Evolutionary conservation across 1,140 invertebrate genomes (phyloP).

Genomic region (Drosophila ohnishii): DNA sequence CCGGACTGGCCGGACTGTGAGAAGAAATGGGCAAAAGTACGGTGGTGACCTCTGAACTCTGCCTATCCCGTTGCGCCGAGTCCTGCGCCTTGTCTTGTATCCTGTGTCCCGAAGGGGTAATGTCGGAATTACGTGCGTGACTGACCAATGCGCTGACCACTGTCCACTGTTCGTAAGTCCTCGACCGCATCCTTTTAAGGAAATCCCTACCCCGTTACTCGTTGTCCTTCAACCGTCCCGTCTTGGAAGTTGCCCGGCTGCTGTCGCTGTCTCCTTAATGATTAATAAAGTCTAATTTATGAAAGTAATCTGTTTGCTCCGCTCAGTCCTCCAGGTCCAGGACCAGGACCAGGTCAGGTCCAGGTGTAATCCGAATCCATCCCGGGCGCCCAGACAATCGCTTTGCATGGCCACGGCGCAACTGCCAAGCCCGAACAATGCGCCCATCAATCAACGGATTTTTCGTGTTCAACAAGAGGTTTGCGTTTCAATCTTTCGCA

Average conservation of each 20-base stretch:
- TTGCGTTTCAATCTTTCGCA: constrained; percentile 41
- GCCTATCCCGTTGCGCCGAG: constrained; percentile 50
- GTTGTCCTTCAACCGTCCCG: constrained; percentile 68
- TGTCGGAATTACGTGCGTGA: constrained; percentile 73
- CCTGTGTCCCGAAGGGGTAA: constrained; percentile 51
- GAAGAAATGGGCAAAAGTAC: constrained; percentile 78
- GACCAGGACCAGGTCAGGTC: constrained; percentile 21
- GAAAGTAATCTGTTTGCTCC: constrained; percentile 79
- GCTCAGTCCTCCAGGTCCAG: constrained; percentile 19
- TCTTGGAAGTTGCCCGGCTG: constrained; percentile 29
- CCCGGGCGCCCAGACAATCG: constrained; percentile 38
- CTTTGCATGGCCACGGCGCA: constrained; percentile 42
- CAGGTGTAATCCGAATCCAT: constrained; percentile 72
- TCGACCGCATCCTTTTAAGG: constrained; percentile 59
- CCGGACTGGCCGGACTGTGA: constrained; percentile 66
- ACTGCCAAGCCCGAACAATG: constrained; percentile 67
- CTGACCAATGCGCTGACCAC: constrained; percentile 78
- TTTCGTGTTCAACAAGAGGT: constrained; percentile 49
- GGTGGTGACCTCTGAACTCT: constrained; percentile 80
- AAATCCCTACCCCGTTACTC: constrained; percentile 57
- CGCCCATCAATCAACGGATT: constrained; percentile 71
- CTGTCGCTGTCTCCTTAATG: constrained; percentile 69
- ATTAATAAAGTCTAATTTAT: constrained; percentile 82
- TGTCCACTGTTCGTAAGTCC: constrained; percentile 65
- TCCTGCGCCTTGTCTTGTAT: neutral